Percentiles rank a stretch among this genome's conserved stretches.
phyloP scores from a whole-genome alignment of 2,888 invertebrate genomes.

The Drosophila melanosoma region DNA sequence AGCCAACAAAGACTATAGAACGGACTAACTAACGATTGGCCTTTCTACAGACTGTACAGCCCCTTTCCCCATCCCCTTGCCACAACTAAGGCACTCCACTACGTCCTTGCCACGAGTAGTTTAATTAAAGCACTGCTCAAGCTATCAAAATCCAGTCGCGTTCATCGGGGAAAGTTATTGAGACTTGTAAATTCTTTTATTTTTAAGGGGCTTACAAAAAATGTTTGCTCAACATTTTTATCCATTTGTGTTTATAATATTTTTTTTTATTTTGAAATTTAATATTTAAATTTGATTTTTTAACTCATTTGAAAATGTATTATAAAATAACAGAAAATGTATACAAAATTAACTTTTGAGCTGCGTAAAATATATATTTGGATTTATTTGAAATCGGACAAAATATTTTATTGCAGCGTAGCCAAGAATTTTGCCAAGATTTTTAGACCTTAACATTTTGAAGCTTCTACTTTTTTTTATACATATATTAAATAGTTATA shows the following conservation, averaged over 20 bases:
- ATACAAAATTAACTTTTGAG: too few relatives aligned
- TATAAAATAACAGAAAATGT: too few relatives aligned
- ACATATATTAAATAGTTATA: background rate
- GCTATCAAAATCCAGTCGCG: background rate
- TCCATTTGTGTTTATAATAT: background rate
- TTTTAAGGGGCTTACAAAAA: background rate
- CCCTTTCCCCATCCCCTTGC: background rate
- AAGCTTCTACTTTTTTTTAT: background rate
- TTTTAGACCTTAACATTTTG: background rate
- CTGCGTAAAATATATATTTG: background rate
- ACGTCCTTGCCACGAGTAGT: conserved; percentile 2
- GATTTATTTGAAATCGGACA: too few relatives aligned
- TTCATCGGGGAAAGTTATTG: background rate
- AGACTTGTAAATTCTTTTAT: background rate
- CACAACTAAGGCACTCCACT: background rate
- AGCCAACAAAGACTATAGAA: conserved; percentile 25
- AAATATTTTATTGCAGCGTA: background rate
- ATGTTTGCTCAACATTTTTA: background rate
- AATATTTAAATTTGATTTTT: background rate
- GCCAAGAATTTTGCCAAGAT: background rate
- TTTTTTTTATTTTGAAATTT: background rate
- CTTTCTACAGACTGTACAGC: background rate
- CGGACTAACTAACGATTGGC: conserved; percentile 27
- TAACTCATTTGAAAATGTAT: background rate
- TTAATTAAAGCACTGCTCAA: background rate